Percentiles rank a stretch among this genome's conserved stretches.
Evolutionary conservation across 2,113 vertebrate genomes (phyloP).

Genomic region (Peucedramus taeniatus): DNA sequence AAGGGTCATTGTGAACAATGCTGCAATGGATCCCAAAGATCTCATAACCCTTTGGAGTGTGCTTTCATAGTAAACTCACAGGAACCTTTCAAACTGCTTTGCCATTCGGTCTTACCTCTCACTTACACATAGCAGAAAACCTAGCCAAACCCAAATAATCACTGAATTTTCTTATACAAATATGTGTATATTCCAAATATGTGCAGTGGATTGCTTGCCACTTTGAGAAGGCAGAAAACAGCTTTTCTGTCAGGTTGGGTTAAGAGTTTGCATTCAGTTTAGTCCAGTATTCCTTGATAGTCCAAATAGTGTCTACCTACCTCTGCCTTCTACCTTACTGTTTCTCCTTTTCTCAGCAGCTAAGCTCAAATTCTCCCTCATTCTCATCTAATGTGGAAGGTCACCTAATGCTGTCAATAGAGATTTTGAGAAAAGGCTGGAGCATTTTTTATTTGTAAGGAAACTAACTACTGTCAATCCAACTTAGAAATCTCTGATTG

Average conservation of each 20-base stretch:
- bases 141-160: not conserved
- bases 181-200: not conserved
- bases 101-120: not conserved
- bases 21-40: conserved; percentile 11
- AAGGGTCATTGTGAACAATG: not conserved
- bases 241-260: not conserved
- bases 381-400: not conserved
- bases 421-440: not conserved
- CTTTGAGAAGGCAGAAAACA: not conserved
- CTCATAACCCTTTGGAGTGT: not conserved
- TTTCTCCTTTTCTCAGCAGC: not conserved
- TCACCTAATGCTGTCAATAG: not conserved
- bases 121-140: not conserved
- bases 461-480: not conserved
- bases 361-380: not conserved
- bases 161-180: not conserved
- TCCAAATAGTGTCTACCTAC: not conserved
- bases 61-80: not conserved
- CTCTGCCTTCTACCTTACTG: not conserved
- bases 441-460: not conserved
- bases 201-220: not conserved
- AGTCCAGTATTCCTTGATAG: not conserved
- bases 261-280: not conserved
- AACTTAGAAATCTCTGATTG: not conserved
- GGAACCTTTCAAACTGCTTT: not conserved